Evolutionary conservation across 2,797 vertebrate species (phyloP), one percentile per base, ranked within the genome.

Genomic region (Pseudomugil gertrudae): DNA sequence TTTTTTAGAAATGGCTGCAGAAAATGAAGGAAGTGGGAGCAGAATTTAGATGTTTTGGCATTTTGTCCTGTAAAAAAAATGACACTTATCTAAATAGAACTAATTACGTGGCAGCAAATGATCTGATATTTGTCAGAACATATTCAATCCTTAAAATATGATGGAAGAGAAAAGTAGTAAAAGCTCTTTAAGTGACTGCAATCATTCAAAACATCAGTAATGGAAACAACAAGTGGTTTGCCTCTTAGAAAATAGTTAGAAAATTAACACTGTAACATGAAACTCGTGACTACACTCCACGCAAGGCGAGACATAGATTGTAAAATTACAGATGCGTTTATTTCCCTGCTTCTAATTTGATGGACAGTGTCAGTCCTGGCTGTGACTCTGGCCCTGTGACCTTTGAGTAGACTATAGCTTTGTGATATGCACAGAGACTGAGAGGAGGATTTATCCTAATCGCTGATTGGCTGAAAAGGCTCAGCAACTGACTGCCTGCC

Each of bases 171-270:
- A 30, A 63, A 38, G n/a, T 29, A 26, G 30, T 40, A 21, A 38
- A 29, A 52, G 19, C 33, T 21, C 26, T 57, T 23, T n/a, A 15
- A 50, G 17, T 21, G 15, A 45, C 9, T 8, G 40, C 58, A 51
- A 52, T 40, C 10, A 64, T 74, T 53, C 59, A 7, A 63, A 59
- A 14, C 35, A 45, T 72, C 30, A 57, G 27, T 50, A 78, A 52
- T 52, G 71, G 72, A 74, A 79, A 73, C 50, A 53, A 40, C 50
- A 53, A 40, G 47, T 3, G 63, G 48, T 32, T 29, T 32, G 67
- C 21, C 45, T 79, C 55, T 86, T 75, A 75, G 79, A 84, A 87
- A 87, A 84, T 79, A 82, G 24, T 83, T 79, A 47, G 10, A 55
- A 17, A 57, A 85, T 90, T 72, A 80, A 36, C 77, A 23, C 66